phyloP scores from a whole-genome alignment of 2,888 invertebrate genomes.

The Nowickia ferox region DNA sequence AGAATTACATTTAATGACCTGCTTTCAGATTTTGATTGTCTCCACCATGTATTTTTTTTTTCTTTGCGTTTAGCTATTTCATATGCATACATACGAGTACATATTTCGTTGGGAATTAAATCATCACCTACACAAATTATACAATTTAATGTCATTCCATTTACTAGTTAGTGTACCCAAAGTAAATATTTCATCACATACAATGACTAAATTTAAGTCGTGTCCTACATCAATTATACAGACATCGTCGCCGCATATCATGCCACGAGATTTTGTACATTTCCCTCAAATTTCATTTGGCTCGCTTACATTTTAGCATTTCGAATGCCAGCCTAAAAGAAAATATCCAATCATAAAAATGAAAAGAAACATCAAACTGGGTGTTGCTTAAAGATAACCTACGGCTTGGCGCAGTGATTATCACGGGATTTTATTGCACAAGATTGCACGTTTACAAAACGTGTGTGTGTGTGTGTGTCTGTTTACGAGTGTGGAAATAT shows the following conservation, averaged over 20 bases:
- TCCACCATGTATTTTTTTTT: too few relatives aligned
- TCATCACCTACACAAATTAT: not conserved
- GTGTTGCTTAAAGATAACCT: slow-evolving; percentile 64
- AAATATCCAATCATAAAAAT: slow-evolving; percentile 51
- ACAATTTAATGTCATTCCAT: not conserved
- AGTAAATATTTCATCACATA: slow-evolving; percentile 6
- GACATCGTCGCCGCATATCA: slow-evolving; percentile 2
- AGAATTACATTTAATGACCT: too few relatives aligned
- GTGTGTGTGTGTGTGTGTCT: not conserved
- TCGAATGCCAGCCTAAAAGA: slow-evolving; percentile 53
- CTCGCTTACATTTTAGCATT: slow-evolving; percentile 6
- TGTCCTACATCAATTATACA: not conserved
- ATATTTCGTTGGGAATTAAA: too few relatives aligned
- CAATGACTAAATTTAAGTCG: slow-evolving; percentile 3
- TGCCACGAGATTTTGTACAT: slow-evolving; percentile 21
- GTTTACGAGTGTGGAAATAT: slow-evolving; percentile 10
- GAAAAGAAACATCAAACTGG: slow-evolving; percentile 54
- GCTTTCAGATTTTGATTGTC: too few relatives aligned
- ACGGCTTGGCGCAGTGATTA: slow-evolving; percentile 57
- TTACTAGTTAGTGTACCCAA: not conserved
- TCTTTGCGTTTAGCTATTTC: too few relatives aligned
- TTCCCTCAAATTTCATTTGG: slow-evolving; percentile 16
- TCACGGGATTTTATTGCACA: slow-evolving; percentile 37
- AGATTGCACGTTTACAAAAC: not conserved
- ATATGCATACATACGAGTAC: too few relatives aligned